A percentile compares a stretch with the other conserved stretches of the same genome.
phyloP scores from a whole-genome alignment of 2,888 invertebrate species.

The Cryptosula pallasiana region DNA sequence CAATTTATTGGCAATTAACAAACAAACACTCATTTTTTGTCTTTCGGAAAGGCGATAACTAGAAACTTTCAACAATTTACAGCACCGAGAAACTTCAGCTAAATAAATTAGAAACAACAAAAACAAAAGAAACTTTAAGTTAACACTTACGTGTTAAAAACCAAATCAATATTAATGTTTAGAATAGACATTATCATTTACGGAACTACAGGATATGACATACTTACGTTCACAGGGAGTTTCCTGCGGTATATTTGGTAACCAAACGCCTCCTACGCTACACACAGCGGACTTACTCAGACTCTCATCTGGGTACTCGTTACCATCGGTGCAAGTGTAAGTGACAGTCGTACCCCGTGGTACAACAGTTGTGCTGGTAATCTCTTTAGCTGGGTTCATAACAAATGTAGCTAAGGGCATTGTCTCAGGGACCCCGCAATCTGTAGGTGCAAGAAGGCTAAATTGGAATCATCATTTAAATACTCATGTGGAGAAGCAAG shows the following conservation, averaged over 20 bases:
- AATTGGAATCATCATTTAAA: not conserved
- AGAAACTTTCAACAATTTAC: too few relatives aligned
- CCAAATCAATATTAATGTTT: too few relatives aligned
- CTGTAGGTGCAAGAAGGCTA: not conserved
- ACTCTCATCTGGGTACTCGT: conserved; percentile 3
- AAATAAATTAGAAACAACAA: too few relatives aligned
- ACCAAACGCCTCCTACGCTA: conserved; percentile 7
- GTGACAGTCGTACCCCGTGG: conserved; percentile 6
- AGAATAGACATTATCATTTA: too few relatives aligned
- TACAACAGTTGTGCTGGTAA: conserved; percentile 5
- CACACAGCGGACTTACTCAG: not conserved
- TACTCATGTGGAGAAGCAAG: too few relatives aligned
- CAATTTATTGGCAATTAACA: too few relatives aligned
- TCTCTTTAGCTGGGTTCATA: not conserved
- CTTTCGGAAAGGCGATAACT: too few relatives aligned
- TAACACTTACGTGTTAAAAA: too few relatives aligned
- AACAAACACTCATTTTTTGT: too few relatives aligned
- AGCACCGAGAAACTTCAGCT: too few relatives aligned
- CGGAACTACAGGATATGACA: too few relatives aligned
- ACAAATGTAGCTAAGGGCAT: not conserved
- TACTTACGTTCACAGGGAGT: conserved; percentile 8
- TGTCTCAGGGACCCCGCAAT: not conserved
- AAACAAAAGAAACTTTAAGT: too few relatives aligned
- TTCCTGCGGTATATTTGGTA: not conserved
- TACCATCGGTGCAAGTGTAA: conserved; percentile 13